Conservation (phyloP, 2,888 invertebrate species). For the Conomelus anceps region DNA sequence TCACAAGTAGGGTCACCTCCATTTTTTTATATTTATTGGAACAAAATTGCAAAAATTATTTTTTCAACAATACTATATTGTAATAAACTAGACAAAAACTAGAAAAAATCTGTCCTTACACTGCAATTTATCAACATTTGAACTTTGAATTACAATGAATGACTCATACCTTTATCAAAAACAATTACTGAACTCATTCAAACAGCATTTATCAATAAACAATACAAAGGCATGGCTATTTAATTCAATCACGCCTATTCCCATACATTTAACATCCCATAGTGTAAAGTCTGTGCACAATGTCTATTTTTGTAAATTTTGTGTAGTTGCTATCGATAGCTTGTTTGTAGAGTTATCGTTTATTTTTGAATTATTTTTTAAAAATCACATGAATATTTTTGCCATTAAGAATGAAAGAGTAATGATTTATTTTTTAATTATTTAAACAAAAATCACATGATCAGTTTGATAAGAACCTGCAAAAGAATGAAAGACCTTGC, state of each 20-base stretch:
- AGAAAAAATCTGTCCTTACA: background rate
- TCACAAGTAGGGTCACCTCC: too few relatives aligned
- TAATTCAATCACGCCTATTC: background rate
- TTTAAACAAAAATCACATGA: background rate
- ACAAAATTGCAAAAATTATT: too few relatives aligned
- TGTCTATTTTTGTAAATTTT: background rate
- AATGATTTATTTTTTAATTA: too few relatives aligned
- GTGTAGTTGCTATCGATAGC: background rate
- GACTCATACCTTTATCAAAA: background rate
- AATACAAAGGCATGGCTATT: background rate
- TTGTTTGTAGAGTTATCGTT: background rate
- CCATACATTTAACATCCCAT: background rate
- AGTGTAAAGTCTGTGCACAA: background rate
- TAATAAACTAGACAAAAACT: background rate
- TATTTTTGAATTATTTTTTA: too few relatives aligned
- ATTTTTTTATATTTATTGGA: too few relatives aligned
- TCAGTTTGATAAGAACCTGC: background rate
- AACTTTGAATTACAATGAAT: background rate
- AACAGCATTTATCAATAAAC: background rate
- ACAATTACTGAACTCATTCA: too few relatives aligned
- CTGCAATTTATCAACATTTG: background rate
- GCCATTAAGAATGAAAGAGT: too few relatives aligned
- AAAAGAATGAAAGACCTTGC: background rate
- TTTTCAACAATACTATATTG: background rate
- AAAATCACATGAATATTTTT: too few relatives aligned